Evolutionary conservation across 1,140 invertebrate genomes (phyloP).

Genomic region (Aphelenchoides besseyi): DNA sequence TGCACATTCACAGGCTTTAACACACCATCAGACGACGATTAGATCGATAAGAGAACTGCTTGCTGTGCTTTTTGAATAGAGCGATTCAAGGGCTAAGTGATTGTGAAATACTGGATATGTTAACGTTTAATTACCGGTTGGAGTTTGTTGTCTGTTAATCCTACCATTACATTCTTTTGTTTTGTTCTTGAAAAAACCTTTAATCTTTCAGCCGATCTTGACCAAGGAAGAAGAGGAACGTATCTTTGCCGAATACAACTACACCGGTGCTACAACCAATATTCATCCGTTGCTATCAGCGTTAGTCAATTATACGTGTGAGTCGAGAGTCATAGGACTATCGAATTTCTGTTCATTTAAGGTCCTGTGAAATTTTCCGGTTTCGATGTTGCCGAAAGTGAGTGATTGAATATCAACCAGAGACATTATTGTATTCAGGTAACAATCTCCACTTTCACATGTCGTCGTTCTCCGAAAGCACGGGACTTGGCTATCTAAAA

Average conservation of each 20-base stretch:
- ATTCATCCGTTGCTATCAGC: slow-evolving; percentile 97
- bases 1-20: too few species aligned
- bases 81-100: too few species aligned
- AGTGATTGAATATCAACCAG: slow-evolving; percentile 52
- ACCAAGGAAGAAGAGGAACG: slow-evolving; percentile 69
- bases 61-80: slow-evolving; percentile 15
- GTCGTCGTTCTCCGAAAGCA: slow-evolving; percentile 96
- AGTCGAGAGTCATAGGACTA: too few species aligned
- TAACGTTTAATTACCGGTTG: neutral
- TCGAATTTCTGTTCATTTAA: too few species aligned
- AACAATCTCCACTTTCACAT: slow-evolving; percentile 93
- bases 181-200: neutral
- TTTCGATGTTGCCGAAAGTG: slow-evolving; percentile 93
- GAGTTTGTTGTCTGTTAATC: neutral
- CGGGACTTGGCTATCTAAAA: slow-evolving; percentile 89
- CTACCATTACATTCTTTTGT: neutral
- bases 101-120: neutral
- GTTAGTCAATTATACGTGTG: slow-evolving; percentile 98
- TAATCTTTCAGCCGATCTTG: slow-evolving; percentile 63
- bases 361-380: slow-evolving; percentile 96
- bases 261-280: slow-evolving; percentile 94
- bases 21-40: too few species aligned
- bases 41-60: too few species aligned
- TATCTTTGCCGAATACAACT: slow-evolving; percentile 70
- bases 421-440: slow-evolving; percentile 68